These are phyloP conservation scores for Chymomyza procnemis DNA, from an alignment of 2,888 invertebrate species.

Conservation along the genomic window DNA sequence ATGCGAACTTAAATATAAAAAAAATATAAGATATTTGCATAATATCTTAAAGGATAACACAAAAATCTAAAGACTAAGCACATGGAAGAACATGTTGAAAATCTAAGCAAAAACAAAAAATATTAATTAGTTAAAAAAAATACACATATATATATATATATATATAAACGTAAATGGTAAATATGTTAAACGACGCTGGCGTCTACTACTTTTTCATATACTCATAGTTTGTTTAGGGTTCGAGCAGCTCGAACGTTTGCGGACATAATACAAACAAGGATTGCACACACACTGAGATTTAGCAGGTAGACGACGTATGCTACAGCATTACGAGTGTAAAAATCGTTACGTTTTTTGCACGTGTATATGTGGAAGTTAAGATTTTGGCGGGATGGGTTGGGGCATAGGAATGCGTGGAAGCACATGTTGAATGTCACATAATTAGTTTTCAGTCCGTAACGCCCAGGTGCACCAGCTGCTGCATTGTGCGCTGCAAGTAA, in stretches of 20 bases:
- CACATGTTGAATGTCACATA: not conserved
- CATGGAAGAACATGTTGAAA: slow-evolving; percentile 20
- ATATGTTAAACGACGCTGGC: not conserved
- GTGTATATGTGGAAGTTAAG: not conserved
- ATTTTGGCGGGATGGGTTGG: too few species aligned
- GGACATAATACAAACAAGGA: slow-evolving; percentile 49
- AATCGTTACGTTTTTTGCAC: not conserved
- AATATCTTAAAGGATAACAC: not conserved
- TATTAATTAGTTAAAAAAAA: not conserved
- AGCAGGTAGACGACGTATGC: slow-evolving; percentile 22
- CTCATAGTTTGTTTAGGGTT: slow-evolving; percentile 54
- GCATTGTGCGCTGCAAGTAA: slow-evolving; percentile 83
- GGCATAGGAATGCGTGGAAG: not conserved
- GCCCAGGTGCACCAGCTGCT: slow-evolving; percentile 79
- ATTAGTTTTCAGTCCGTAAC: slow-evolving; percentile 76
- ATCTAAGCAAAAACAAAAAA: not conserved
- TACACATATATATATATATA: too few species aligned
- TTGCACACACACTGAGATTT: slow-evolving; percentile 74
- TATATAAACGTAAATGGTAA: slow-evolving; percentile 27
- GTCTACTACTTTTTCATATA: slow-evolving; percentile 4
- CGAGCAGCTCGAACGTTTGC: slow-evolving; percentile 62
- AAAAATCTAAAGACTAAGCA: not conserved
- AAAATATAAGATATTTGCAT: not conserved
- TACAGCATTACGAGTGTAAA: not conserved
- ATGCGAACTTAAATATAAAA: not conserved